Base-by-base conservation (phyloP, 2,797 vertebrate genomes). In the Notolabrus celidotus region DNA sequence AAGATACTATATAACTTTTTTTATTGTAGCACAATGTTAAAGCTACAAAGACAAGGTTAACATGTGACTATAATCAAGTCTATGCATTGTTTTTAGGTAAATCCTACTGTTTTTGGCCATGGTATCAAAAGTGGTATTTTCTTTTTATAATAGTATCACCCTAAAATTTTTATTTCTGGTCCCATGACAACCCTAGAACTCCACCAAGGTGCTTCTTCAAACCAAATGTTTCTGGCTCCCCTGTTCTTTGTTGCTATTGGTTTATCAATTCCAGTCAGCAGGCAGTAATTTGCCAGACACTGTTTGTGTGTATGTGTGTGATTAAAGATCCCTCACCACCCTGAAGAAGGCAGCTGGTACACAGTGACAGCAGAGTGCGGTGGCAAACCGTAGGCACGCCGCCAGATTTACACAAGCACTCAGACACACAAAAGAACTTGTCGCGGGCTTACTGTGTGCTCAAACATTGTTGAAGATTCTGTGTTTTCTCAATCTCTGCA, bases 181-280 rank as follows among this genome's bases (percentile, higher is more conserved):
- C 2, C 11, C 10, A n/a, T 19, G 3, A 2, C 17, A 42, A 42
- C 41, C 59, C 46, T 7, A 1, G 59, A 38, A 3, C 27, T 63
- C 64, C 68, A 29, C 65, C 62, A 11, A 50, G 41, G 70, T 66
- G 62, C 56, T 36, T 71, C 41, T 29, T 36, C 23, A 16, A 2
- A 46, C 10, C 66, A 3, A 25, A 66, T 39, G 67, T 49, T 65
- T 80, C 20, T 23, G 46, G 72, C 73, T 73, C 61, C 55, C 76
- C 49, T 17, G 54, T 77, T 71, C 79, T 69, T 46, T n/a, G 65
- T 66, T 68, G 59, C 80, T 71, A 69, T 84, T 79, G 71, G 72
- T 89, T 86, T 84, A 85, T 89, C 84, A 78, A 64, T 86, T 86
- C 76, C 77, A 69, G 77, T 77, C 85, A 79, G 85, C 78, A 69